phyloP scores from a whole-genome alignment of 1,140 invertebrate species.

The Brachionus sp. region DNA sequence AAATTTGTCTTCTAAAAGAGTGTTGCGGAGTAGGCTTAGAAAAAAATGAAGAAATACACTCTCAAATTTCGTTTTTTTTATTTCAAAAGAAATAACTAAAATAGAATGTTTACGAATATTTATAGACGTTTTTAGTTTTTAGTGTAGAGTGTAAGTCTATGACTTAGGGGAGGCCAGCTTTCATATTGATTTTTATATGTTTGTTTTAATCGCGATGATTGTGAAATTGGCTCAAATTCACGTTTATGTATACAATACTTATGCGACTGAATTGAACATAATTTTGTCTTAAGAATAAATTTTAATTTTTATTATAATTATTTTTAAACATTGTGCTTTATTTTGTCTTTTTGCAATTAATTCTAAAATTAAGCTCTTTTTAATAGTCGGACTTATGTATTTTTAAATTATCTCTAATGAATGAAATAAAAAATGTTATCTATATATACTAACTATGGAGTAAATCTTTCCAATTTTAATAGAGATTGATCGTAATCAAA shows the following conservation, averaged over 20 bases:
- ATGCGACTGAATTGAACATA: not conserved
- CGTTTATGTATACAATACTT: not conserved
- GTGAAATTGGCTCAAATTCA: not conserved
- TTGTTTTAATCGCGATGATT: not conserved
- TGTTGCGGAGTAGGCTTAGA: not conserved
- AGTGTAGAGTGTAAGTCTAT: not conserved
- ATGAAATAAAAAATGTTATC: no score
- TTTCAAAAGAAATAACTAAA: constrained; percentile 15
- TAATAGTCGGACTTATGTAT: no score
- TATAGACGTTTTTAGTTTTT: not conserved
- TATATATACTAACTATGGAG: no score
- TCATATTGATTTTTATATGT: not conserved
- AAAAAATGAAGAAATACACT: not conserved
- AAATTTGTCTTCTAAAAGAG: constrained; percentile 2
- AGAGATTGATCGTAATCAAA: no score
- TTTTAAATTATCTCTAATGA: no score
- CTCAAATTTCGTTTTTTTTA: not conserved
- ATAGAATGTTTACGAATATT: not conserved
- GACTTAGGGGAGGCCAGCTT: not conserved
- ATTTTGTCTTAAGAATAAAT: not conserved
- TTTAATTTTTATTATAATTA: not conserved
- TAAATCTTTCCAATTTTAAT: no score
- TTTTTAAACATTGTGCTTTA: not conserved
- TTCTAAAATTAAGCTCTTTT: no score
- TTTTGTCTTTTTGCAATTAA: not conserved